Conservation (phyloP, 1,140 invertebrate genomes). For the Rhysida immarginata region DNA sequence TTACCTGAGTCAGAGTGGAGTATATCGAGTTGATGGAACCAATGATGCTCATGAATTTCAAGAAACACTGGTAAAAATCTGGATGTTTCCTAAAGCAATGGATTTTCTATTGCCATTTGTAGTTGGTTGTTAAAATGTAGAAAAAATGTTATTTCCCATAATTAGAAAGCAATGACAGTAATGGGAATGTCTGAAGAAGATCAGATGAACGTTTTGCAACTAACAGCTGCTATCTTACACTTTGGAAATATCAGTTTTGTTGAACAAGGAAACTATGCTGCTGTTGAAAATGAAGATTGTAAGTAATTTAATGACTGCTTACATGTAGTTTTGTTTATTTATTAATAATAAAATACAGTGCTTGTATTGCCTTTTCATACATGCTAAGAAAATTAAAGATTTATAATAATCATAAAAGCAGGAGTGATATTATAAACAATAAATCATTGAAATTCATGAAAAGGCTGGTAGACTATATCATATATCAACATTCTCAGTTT, state of each 20-base stretch:
- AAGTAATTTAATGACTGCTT: constrained; percentile 22
- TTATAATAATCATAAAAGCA: no score
- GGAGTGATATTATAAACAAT: no score
- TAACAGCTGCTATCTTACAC: constrained; percentile 51
- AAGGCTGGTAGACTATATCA: no score
- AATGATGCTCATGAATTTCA: constrained; percentile 53
- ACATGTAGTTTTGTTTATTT: background rate
- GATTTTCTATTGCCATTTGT: no score
- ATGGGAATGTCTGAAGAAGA: constrained; percentile 44
- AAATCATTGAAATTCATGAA: no score
- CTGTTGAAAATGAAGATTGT: constrained; percentile 42
- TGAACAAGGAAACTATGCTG: constrained; percentile 48
- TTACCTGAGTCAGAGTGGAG: constrained; percentile 47
- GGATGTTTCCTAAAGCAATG: no score
- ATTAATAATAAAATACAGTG: no score
- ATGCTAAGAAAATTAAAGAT: no score
- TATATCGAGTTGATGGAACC: constrained; percentile 46
- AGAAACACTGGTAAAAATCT: constrained; percentile 40
- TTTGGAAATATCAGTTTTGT: constrained; percentile 50
- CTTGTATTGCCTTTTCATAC: no score
- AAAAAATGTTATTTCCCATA: constrained; percentile 8
- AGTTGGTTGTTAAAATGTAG: background rate
- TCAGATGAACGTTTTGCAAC: constrained; percentile 40
- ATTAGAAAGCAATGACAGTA: constrained; percentile 46
- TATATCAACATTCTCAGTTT: no score